Conservation (phyloP, 2,888 invertebrate species). For the Leucophora obtusa region DNA sequence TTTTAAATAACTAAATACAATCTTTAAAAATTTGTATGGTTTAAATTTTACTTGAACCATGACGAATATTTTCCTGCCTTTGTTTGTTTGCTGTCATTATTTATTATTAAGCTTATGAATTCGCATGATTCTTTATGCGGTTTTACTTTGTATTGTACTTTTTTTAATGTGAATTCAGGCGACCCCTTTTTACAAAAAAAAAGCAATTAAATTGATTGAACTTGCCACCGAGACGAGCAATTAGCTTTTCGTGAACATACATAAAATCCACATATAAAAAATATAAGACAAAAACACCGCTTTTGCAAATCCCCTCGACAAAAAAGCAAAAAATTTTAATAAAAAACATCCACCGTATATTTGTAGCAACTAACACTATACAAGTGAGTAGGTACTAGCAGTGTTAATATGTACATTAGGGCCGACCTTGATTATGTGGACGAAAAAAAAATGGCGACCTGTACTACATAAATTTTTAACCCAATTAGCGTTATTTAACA, state of each 20-base stretch:
- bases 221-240: constrained; percentile 74
- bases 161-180: constrained; percentile 45
- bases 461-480: no score
- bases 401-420: constrained; percentile 48
- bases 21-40: neutral
- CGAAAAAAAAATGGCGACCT: no score
- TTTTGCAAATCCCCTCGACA: constrained; percentile 20
- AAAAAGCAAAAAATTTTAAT: constrained; percentile 1
- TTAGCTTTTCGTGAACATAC: constrained; percentile 70
- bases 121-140: constrained; percentile 25
- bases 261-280: constrained; percentile 67
- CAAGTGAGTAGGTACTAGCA: neutral
- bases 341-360: constrained; percentile 13
- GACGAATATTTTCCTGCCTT: constrained; percentile 37
- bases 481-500: no score
- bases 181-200: constrained; percentile 53
- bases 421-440: no score
- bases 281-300: constrained; percentile 44
- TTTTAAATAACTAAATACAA: neutral
- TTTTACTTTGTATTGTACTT: constrained; percentile 36
- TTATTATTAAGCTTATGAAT: constrained; percentile 26
- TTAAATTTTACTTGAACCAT: constrained; percentile 49
- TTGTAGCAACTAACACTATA: constrained; percentile 4
- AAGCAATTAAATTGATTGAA: constrained; percentile 77
- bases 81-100: constrained; percentile 25